These are phyloP conservation scores for Zophobas morio DNA, from an alignment of 1,140 invertebrate species.

Conservation along the genomic window DNA sequence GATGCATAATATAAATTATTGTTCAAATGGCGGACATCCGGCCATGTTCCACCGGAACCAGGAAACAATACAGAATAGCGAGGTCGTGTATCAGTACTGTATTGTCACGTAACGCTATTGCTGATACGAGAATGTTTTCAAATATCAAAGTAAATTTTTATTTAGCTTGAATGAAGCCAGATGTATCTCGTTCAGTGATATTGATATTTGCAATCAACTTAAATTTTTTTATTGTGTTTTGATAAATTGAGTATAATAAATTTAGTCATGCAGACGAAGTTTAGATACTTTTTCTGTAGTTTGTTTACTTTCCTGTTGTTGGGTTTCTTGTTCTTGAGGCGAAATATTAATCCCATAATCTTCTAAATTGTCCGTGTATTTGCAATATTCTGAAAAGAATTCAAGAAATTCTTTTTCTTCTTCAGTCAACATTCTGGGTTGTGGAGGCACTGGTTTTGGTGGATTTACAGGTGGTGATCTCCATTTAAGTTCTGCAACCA, in stretches of 20 bases:
- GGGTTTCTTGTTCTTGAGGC: not conserved
- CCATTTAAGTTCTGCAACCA: conserved; percentile 58
- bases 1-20: conserved; percentile 43
- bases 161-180: too few relatives aligned
- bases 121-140: not conserved
- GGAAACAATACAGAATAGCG: conserved; percentile 35
- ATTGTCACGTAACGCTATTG: conserved; percentile 14
- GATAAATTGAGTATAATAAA: too few relatives aligned
- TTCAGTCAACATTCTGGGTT: conserved; percentile 56
- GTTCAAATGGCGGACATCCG: conserved; percentile 45
- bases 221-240: too few relatives aligned
- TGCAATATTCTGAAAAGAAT: conserved; percentile 63
- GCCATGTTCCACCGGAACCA: conserved; percentile 44
- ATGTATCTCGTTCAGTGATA: too few relatives aligned
- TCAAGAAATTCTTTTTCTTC: conserved; percentile 61
- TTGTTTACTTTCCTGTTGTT: conserved; percentile 11
- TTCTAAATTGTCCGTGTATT: conserved; percentile 54
- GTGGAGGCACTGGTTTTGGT: conserved; percentile 35
- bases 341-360: conserved; percentile 58
- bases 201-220: too few relatives aligned
- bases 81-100: conserved; percentile 10
- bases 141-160: not conserved
- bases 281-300: not conserved
- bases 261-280: not conserved
- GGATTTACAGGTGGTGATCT: conserved; percentile 58